Base-by-base conservation (phyloP, 2,797 vertebrate species). In the Helostoma temminkii region DNA sequence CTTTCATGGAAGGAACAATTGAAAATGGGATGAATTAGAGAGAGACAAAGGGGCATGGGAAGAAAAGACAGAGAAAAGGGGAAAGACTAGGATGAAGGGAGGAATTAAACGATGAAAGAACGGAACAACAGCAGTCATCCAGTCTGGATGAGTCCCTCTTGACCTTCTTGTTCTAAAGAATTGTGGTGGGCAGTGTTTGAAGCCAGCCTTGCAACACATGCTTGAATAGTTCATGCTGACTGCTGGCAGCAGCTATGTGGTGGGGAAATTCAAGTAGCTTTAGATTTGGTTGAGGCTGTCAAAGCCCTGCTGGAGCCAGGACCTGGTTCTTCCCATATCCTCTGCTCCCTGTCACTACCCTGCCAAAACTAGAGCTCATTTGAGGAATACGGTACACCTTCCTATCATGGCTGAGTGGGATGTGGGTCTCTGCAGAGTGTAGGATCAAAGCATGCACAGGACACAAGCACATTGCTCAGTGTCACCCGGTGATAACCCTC, bases 301-400 rank as follows among this genome's bases (percentile, higher is more conserved):
- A 62, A 66, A 84, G 54, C 72, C 53, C 54, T 2, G 16, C 65
- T n/a, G 25, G 45, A 70, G 62, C 70, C 76, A 19, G 74, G 65
- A 72, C 66, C 62, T 82, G 37, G 0, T 19, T 47, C 68, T 80
- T 80, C 74, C 77, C 66, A 78, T 57, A 70, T 78, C 57, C 47
- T 79, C 71, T 9, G 49, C 26, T 71, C 71, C 75, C 79, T 90
- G 85, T 90, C 89, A 90, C 82, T 74, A 28, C 36, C 58, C 36
- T 87, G 90, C 79, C 80, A 92, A 91, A 92, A 89, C 72, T 87
- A 79, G 74, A 86, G 78, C 86, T 87, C 81, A 73, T 91, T 89
- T 82, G 89, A 83, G 78, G 88, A 91, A 90, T 82, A 83, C 12
- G n/a, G 60, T 70, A 6, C 39, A 15, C 66, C 62, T 64, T 74